Conservation (phyloP, 2,113 vertebrate species). For the Sus scrofa region T2T-Sscrofa CM000820.6:38920001-38920500, state of each 20-base stretch:
- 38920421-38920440: neutral
- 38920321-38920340: neutral
- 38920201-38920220: neutral
- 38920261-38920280: neutral
- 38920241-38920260: neutral
- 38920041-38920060: neutral
- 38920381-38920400: neutral
- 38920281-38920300: neutral
- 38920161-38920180: neutral
- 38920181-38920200: constrained; percentile 11
- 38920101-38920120: neutral
- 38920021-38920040: neutral
- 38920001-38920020: neutral
- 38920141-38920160: neutral
- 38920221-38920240: neutral
- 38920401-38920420: neutral
- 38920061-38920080: neutral
- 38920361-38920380: neutral
- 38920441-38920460: neutral
- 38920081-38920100: neutral
- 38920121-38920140: neutral
- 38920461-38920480: neutral
- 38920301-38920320: neutral
- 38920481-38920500: neutral
- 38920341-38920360: neutral